A percentile compares a stretch with the other conserved stretches of the same genome.
Conservation (phyloP, 2,113 vertebrate genomes). For the Atractosteus spatula region DNA sequence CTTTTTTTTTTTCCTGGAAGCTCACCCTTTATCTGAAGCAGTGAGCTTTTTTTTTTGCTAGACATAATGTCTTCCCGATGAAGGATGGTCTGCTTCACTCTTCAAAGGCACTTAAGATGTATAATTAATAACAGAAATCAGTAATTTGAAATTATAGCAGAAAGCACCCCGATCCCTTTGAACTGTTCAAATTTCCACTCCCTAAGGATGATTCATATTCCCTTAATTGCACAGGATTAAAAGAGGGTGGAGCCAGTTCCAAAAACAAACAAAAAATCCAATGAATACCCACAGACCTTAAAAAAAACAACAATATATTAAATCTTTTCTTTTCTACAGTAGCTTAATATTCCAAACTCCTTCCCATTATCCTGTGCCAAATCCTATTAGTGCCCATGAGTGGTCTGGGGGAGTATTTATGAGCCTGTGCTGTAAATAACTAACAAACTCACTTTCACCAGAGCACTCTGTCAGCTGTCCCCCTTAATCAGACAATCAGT, state of each 20-base stretch:
- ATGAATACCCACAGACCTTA: background rate
- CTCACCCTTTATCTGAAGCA: slow-evolving; percentile 26
- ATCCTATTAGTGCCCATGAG: no score
- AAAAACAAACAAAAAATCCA: background rate
- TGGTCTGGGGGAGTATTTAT: background rate
- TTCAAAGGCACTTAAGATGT: slow-evolving; percentile 62
- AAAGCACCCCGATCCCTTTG: slow-evolving; percentile 54
- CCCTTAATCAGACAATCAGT: slow-evolving; percentile 3
- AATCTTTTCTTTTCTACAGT: background rate
- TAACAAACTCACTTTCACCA: slow-evolving; percentile 28
- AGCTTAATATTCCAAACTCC: background rate
- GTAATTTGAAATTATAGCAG: slow-evolving; percentile 56
- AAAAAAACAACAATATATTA: slow-evolving; percentile 7
- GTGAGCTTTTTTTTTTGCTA: slow-evolving; percentile 23
- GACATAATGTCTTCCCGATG: slow-evolving; percentile 51
- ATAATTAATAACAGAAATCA: slow-evolving; percentile 70
- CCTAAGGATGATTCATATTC: slow-evolving; percentile 46
- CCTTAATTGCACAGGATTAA: slow-evolving; percentile 54
- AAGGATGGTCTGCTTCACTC: slow-evolving; percentile 51
- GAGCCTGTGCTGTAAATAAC: slow-evolving; percentile 17
- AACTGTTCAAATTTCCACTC: slow-evolving; percentile 36
- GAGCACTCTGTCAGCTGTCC: slow-evolving; percentile 37
- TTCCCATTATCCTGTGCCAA: no score
- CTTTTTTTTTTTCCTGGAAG: slow-evolving; percentile 25
- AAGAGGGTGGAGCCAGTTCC: slow-evolving; percentile 45